Evolutionary conservation across 2,888 invertebrate species (phyloP).

Genomic region (Strigamia crassipes): DNA sequence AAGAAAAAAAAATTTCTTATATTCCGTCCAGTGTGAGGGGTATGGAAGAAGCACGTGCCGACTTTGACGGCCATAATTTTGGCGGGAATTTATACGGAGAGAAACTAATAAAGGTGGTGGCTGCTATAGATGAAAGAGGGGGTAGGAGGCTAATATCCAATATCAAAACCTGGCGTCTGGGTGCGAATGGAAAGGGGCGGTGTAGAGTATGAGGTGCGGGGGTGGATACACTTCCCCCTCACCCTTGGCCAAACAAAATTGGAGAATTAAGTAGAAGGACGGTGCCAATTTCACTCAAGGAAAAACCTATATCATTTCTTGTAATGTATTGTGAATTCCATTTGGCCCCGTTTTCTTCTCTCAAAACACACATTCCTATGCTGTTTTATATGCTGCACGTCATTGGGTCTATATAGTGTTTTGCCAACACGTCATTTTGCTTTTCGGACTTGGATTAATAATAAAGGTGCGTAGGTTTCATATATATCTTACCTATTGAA

Average conservation of each 20-base stretch:
- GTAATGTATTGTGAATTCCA: conserved; percentile 10
- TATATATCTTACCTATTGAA: not conserved
- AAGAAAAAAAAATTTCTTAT: not conserved
- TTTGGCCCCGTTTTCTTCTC: conserved; percentile 3
- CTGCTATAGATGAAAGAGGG: conserved; percentile 10
- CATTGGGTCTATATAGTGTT: conserved; percentile 1
- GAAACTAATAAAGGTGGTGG: conserved; percentile 10
- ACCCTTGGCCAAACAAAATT: conserved; percentile 3
- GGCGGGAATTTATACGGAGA: conserved; percentile 10
- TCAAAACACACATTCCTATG: conserved; percentile 10
- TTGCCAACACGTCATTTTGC: not conserved
- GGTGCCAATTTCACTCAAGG: conserved; percentile 10
- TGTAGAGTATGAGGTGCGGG: not conserved
- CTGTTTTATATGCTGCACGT: conserved; percentile 10
- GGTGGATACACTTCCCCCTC: not conserved
- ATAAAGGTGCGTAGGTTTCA: not conserved
- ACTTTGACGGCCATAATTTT: conserved; percentile 10
- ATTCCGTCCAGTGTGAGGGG: conserved; percentile 10
- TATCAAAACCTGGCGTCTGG: conserved; percentile 10
- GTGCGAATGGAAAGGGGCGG: not conserved
- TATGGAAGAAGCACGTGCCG: conserved; percentile 10
- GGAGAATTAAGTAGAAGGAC: conserved; percentile 10
- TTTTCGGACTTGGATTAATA: not conserved
- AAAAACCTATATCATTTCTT: conserved; percentile 4
- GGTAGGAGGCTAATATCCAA: conserved; percentile 10